These are phyloP conservation scores for Xestia c-nigrum DNA, from an alignment of 2,888 invertebrate species.

Conservation along the genomic window DNA sequence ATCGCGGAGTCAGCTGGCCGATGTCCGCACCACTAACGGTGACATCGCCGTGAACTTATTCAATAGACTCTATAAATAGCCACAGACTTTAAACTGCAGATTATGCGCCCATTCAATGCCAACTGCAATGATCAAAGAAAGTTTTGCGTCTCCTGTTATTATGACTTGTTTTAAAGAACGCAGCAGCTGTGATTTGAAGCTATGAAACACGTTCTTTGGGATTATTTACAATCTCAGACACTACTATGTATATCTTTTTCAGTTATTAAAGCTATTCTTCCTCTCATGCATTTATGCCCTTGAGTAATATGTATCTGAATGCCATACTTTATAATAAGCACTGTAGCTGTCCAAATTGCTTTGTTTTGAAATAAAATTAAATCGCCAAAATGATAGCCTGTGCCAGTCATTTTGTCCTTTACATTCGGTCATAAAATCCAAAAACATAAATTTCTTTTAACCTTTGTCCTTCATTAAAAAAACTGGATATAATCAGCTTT, in stretches of 20 bases:
- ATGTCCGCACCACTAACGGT: conserved; percentile 70
- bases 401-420: neutral
- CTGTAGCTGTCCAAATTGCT: neutral
- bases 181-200: neutral
- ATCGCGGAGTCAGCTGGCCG: conserved; percentile 58
- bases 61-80: conserved; percentile 50
- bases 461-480: conserved; percentile 6
- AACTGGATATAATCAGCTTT: conserved; percentile 44
- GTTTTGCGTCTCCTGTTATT: neutral
- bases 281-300: neutral
- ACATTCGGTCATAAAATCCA: conserved; percentile 13
- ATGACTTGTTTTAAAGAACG: neutral
- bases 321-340: neutral
- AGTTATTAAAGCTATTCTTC: neutral
- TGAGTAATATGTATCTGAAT: neutral
- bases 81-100: conserved; percentile 4
- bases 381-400: neutral
- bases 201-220: neutral
- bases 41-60: conserved; percentile 70
- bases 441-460: conserved; percentile 32
- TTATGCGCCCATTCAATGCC: conserved; percentile 10
- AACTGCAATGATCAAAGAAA: conserved; percentile 29
- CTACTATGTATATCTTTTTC: neutral
- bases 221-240: neutral
- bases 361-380: neutral